Evolutionary conservation across 2,888 invertebrate genomes (phyloP), one percentile per base, ranked within the genome.

Genomic region (Harpagoxenus sublaevis): DNA sequence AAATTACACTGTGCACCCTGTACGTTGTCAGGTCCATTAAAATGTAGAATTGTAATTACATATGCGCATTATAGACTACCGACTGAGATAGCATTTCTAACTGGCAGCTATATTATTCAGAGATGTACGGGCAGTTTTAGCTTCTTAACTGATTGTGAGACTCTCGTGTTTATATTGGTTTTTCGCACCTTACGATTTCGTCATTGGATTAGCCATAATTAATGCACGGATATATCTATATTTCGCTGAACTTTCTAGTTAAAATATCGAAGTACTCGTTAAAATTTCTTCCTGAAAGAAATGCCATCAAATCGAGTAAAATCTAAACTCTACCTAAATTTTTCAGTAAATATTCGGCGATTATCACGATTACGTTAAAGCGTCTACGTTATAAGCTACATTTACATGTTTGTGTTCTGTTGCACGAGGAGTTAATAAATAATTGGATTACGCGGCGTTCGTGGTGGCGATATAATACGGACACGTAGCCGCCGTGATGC

Each of bases 391-490:
- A 35, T 48, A 42, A 70, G 70, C 35, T 39, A 12, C 70, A 60
- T 48, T 78, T 81, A 70, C 60, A 62, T 60, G 55, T 66, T 55
- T 39, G 53, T 18, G 53, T 78, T 78, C 35, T 53, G 68, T 71
- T 65, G 42, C 28, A 62, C 62, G 48, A 48, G 65, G 68, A 82
- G 79, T 84, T 85, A 87, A 89, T 89, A 89, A 89, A 88, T 89
- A 89, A 89, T 87, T 87, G 62, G 62, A 73, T 87, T 85, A 71
- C 48, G 63, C 66, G 77, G 71, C 63, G 66, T 66, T 74, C 39
- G 48, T 75, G 63, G 71, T 75, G 60, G 31, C 39, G 84, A 71
- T 78, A 66, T 84, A 84, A 86, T 73, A 63, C 57, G 84, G 62
- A 74, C 55, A 66, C 55, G 77, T 84, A 84, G 77, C 68, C 68